Conservation (phyloP, 2,888 invertebrate species). For the Cryptus armator region DNA sequence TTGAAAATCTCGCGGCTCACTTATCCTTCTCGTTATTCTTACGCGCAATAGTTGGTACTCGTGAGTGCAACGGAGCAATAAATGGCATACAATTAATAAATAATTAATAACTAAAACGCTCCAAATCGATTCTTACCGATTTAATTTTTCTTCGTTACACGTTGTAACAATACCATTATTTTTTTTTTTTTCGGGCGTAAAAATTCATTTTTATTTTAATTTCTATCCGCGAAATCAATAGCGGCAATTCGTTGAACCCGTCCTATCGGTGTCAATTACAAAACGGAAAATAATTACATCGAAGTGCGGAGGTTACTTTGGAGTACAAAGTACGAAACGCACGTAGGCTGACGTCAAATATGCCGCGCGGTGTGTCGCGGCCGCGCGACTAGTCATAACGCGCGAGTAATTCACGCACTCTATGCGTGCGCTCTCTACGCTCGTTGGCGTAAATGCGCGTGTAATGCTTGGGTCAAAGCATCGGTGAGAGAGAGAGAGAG, state of each 20-base stretch:
- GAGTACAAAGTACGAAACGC: background rate
- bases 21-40: too few species aligned
- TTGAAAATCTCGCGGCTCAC: too few species aligned
- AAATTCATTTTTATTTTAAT: too few species aligned
- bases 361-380: background rate
- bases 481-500: background rate
- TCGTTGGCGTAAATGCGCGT: constrained; percentile 45
- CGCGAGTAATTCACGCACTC: constrained; percentile 18
- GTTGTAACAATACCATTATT: too few species aligned
- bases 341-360: background rate
- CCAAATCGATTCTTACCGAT: too few species aligned
- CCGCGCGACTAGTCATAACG: background rate
- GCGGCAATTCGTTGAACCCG: background rate
- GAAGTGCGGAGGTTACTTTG: constrained; percentile 4
- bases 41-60: too few species aligned
- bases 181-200: too few species aligned
- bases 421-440: background rate
- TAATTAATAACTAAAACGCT: too few species aligned
- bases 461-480: constrained; percentile 15
- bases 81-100: too few species aligned
- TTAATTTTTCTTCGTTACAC: too few species aligned
- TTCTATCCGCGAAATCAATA: too few species aligned
- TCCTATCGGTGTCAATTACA: background rate
- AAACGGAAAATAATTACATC: background rate
- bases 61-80: too few species aligned